Evolutionary conservation across 1,140 invertebrate genomes (phyloP), one percentile per base, ranked within the genome.

Genomic region (Drosophila melanica): DNA sequence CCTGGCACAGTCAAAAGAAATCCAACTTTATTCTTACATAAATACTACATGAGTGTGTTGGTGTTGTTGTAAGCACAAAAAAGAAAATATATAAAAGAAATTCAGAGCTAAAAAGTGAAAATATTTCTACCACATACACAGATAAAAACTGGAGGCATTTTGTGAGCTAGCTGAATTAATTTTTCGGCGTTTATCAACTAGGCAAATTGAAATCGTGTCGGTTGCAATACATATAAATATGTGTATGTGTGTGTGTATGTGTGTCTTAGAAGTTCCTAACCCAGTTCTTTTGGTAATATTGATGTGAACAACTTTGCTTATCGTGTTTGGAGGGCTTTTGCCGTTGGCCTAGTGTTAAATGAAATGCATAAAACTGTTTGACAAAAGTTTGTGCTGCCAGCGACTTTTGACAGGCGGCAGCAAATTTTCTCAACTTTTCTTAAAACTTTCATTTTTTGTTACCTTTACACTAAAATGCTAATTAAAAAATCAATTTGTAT

Each of bases 151-250:
- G 14, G 14, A 67, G 62, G 71, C 64, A 81, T 77, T 81, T 75
- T 68, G 37, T 65, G 60, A 70, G 64, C 64, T 45, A 50, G 50
- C 48, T 77, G 82, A 87, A 87, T 87, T 87, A 87, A 87, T 87
- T 87, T 87, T 70, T 82, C 68, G 79, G 71, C 76, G 60, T 87
- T 87, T 87, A 89, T 87, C 79, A 89, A 74, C 79, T 72, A 68
- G 77, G 75, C 79, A 87, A 87, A 87, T 87, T 87, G 82, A 87
- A 89, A 87, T 89, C 84, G 82, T 87, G 84, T 87, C 63, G 75
- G 48, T 59, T 48, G 44, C 9, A 23, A 16, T 6, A 23, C 55
- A 41, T 16, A 18, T 6, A 50, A n/a, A 20, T 42, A n/a, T 42
- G 12, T 42, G 11, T 64, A 23, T 58, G 20, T 39, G 27, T 27